Conservation (phyloP, 2,113 vertebrate species). For the Pteruthius melanotis region DNA sequence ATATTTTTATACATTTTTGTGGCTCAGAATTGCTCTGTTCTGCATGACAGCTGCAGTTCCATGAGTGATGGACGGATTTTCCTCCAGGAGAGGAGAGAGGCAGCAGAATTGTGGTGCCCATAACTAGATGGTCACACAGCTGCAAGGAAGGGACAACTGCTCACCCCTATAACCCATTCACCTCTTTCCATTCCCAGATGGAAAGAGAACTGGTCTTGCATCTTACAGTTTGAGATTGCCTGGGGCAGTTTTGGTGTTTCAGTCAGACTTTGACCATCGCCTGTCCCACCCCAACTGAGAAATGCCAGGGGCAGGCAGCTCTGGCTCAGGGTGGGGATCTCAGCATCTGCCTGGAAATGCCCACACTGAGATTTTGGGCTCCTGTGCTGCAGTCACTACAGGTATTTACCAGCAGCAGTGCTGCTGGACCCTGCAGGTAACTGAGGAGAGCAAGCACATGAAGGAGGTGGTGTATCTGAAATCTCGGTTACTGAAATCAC, state of each 20-base stretch:
- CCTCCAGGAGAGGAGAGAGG: background rate
- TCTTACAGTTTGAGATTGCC: background rate
- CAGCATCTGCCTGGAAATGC: background rate
- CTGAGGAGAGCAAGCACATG: accelerated
- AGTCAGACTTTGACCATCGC: background rate
- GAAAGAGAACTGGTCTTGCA: background rate
- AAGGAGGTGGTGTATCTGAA: background rate
- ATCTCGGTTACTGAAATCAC: accelerated
- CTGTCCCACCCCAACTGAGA: background rate
- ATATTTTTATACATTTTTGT: background rate
- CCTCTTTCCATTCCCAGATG: background rate
- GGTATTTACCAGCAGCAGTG: accelerated
- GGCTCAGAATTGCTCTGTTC: background rate
- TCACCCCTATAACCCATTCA: background rate
- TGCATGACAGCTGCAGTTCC: background rate
- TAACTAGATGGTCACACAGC: background rate
- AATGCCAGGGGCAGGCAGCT: background rate
- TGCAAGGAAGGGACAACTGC: background rate
- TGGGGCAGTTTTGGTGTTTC: background rate
- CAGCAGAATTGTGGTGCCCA: background rate
- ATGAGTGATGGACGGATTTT: background rate
- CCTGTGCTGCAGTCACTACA: accelerated
- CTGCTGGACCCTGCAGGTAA: background rate
- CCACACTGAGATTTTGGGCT: accelerated
- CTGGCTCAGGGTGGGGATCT: accelerated